Evolutionary conservation across 2,113 vertebrate species (phyloP).

Genomic region (Naja naja): DNA sequence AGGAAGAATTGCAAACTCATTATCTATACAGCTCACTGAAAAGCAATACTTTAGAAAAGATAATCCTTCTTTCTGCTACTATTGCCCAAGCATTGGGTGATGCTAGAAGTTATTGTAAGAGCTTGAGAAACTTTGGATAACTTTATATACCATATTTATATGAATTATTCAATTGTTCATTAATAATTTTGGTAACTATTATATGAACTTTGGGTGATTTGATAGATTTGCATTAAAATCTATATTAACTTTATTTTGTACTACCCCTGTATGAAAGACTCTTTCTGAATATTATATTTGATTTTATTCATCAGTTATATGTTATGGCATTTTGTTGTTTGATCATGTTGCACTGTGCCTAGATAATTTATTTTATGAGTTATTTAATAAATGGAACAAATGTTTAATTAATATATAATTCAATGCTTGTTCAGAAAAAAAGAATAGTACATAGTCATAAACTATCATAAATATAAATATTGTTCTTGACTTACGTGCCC

Average conservation of each 20-base stretch:
- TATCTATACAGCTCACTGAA: neutral
- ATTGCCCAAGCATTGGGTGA: neutral
- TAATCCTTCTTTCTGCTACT: neutral
- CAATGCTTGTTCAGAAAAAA: neutral
- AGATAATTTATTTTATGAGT: neutral
- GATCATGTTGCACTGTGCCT: neutral
- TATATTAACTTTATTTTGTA: neutral
- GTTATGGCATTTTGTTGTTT: neutral
- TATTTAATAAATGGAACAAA: neutral
- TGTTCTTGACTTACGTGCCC: fast-evolving
- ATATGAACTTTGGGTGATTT: neutral
- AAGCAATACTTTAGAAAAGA: neutral
- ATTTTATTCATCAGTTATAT: neutral
- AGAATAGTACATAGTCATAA: neutral
- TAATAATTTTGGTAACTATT: neutral
- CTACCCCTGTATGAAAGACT: neutral
- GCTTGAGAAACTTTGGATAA: neutral
- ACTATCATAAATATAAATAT: neutral
- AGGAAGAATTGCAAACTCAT: neutral
- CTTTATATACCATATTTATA: neutral
- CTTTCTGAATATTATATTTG: neutral
- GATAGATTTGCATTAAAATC: neutral
- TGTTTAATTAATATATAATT: neutral
- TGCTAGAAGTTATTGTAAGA: neutral
- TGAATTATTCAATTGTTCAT: neutral